phyloP scores from a whole-genome alignment of 1,140 invertebrate genomes.

The Bombus sibiricus region DNA sequence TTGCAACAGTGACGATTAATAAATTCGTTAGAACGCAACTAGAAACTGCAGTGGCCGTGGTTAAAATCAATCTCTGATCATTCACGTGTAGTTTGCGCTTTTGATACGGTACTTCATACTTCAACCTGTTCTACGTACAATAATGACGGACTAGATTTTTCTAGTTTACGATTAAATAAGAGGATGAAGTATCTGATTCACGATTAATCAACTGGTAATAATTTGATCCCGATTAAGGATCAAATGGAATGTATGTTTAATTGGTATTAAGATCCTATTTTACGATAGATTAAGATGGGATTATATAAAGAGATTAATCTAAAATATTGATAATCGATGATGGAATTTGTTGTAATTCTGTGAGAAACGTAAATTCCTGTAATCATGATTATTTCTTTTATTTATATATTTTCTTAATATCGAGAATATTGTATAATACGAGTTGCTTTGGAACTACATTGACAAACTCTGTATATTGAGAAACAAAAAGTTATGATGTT shows the following conservation, averaged over 20 bases:
- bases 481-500: not conserved
- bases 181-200: not conserved
- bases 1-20: constrained; percentile 25
- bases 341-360: not conserved
- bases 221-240: not conserved
- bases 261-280: not conserved
- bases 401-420: not conserved
- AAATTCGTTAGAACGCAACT: constrained; percentile 28
- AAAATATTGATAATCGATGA: not conserved
- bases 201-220: not conserved
- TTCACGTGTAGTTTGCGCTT: not conserved
- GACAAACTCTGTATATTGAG: not conserved
- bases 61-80: not conserved
- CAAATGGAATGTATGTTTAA: not conserved
- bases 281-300: not conserved
- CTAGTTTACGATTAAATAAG: not conserved
- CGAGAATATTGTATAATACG: too few species aligned
- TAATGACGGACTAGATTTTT: not conserved
- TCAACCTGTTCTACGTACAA: not conserved
- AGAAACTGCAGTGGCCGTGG: not conserved
- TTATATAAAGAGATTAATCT: not conserved
- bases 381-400: not conserved
- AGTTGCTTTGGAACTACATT: too few species aligned
- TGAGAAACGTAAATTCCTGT: not conserved
- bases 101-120: not conserved